A percentile compares a stretch with the other conserved stretches of the same genome.
phyloP scores from a whole-genome alignment of 37 sponge, comb jelly and placozoan species.

The Spongilla lacustris region DNA sequence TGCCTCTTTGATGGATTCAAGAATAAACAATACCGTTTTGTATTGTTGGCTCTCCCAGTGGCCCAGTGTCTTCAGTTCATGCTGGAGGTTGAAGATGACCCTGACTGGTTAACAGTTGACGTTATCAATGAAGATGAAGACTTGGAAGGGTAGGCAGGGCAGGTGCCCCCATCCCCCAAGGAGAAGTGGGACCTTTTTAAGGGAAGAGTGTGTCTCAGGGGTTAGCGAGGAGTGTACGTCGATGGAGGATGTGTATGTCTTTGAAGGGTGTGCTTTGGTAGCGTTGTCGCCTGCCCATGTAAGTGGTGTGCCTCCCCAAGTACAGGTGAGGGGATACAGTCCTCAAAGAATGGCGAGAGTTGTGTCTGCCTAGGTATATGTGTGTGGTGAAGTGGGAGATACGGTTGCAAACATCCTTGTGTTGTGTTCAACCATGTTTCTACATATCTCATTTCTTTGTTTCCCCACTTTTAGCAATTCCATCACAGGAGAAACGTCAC shows the following conservation, averaged over 20 bases:
- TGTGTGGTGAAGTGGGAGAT: too few species aligned
- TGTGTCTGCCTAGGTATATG: too few species aligned
- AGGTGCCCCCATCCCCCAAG: background rate
- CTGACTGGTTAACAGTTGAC: conserved; percentile 78
- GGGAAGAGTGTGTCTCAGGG: too few species aligned
- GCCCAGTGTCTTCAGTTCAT: conserved; percentile 78
- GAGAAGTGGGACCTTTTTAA: too few species aligned
- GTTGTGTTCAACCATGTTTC: too few species aligned
- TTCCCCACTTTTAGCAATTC: conserved; percentile 47
- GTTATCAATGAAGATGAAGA: conserved; percentile 86
- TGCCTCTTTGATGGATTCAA: background rate
- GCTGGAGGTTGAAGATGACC: conserved; percentile 84
- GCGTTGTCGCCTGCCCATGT: too few species aligned
- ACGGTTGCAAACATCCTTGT: too few species aligned
- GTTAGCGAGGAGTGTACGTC: background rate
- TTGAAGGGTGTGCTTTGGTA: background rate
- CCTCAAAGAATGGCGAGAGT: too few species aligned
- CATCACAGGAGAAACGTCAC: conserved; percentile 86
- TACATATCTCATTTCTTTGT: background rate
- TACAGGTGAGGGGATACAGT: too few species aligned
- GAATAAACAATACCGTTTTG: background rate
- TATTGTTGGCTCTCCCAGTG: conserved; percentile 45
- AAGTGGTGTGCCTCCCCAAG: too few species aligned
- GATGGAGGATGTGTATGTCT: conserved; percentile 5
- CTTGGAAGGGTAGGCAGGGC: conserved; percentile 36